Percentiles rank a stretch among this genome's conserved stretches.
Evolutionary conservation across 1,140 invertebrate genomes (phyloP).

Genomic region (Drosophila saltans): DNA sequence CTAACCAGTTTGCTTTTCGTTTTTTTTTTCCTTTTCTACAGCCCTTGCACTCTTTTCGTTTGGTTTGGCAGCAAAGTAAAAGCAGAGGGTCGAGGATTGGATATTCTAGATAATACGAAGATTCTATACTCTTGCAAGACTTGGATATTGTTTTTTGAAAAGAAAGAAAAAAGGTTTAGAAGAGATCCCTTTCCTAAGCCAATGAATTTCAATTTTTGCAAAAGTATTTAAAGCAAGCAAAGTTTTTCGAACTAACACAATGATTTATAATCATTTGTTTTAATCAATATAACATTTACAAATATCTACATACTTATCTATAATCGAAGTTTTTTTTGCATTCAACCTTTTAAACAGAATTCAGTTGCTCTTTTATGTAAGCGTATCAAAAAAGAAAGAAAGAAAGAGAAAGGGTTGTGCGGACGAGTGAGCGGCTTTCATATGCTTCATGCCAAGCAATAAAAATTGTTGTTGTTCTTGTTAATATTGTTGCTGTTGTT

Average conservation of each 20-base stretch:
- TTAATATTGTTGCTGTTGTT: slow-evolving; percentile 19
- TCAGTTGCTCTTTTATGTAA: background rate
- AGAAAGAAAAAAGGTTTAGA: too few relatives aligned
- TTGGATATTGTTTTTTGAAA: too few relatives aligned
- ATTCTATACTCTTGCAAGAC: background rate
- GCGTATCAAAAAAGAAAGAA: slow-evolving; percentile 32
- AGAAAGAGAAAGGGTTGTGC: slow-evolving; percentile 46
- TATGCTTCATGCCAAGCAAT: slow-evolving; percentile 79
- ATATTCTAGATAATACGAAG: background rate
- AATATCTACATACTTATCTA: background rate
- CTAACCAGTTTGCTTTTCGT: background rate
- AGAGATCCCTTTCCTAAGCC: too few relatives aligned
- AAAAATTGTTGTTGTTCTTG: slow-evolving; percentile 64
- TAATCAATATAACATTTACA: too few relatives aligned
- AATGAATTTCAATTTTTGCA: too few relatives aligned
- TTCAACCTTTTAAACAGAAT: background rate
- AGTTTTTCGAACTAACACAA: too few relatives aligned
- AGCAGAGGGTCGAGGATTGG: background rate
- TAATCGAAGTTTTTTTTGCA: background rate
- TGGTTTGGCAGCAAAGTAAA: slow-evolving; percentile 48
- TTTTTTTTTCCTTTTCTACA: slow-evolving; percentile 42
- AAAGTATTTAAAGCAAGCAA: too few relatives aligned
- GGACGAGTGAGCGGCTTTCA: slow-evolving; percentile 61
- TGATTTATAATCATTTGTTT: too few relatives aligned
- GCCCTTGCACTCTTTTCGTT: slow-evolving; percentile 66